Base-by-base conservation (phyloP, 1,140 invertebrate genomes). In the Psilanteris sp. region DNA sequence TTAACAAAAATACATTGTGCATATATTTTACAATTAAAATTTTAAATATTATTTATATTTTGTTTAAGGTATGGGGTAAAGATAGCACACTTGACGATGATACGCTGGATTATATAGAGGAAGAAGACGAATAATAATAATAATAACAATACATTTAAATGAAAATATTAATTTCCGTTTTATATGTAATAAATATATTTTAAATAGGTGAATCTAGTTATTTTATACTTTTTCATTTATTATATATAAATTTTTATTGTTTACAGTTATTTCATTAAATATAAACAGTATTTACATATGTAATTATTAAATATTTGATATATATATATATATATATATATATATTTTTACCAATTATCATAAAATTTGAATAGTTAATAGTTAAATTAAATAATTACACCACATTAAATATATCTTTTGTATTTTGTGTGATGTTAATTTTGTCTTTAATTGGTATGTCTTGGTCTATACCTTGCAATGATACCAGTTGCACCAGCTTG, bases 401-500 rank as follows among this genome's bases (percentile, higher is more conserved):
- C n/a, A n/a, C n/a, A n/a, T n/a, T n/a, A n/a, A n/a, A n/a, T n/a
- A n/a, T n/a, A n/a, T n/a, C n/a, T n/a, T n/a, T n/a, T n/a, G n/a
- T n/a, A n/a, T n/a, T n/a, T n/a, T n/a, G n/a, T n/a, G n/a, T n/a
- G n/a, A n/a, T n/a, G n/a, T n/a, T 36, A 32, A 22, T 5, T 24
- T 46, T 0, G 3, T 22, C 24, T 64, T 66, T 39, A 50, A 55
- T 39, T 62, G 7, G 55, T 57, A 22, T 61, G 62, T 27, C 16
- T 82, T 18, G 80, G 78, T 76, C 79, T 85, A 50, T 87, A 85
- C 73, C 80, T 83, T 55, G 80, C 16, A 18, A 84, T 79, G 8
- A 83, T 79, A 3, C 83, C 85, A 11, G 76, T 77, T 7, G 87
- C 89, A 11, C 90, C 90, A 43, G 83, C 73, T 41, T 90, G 82